phyloP scores from a whole-genome alignment of 2,797 vertebrate species.

The Darevskia mixta region DNA sequence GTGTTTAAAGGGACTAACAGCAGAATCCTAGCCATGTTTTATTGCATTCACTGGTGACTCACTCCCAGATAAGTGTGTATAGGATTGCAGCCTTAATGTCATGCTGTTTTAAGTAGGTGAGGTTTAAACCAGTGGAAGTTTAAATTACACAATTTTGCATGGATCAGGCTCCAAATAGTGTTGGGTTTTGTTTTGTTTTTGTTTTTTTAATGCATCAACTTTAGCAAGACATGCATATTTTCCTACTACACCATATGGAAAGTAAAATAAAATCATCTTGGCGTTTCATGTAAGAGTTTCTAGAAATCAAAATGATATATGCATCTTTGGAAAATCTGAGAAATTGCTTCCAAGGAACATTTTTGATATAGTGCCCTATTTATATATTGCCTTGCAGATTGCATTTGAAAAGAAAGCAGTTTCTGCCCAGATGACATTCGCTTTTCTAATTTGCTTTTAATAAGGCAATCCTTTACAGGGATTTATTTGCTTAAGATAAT shows the following conservation, averaged over 20 bases:
- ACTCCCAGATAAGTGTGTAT: too few species aligned
- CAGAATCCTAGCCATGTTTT: too few species aligned
- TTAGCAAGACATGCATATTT: neutral
- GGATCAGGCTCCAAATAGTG: neutral
- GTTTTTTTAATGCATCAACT: neutral
- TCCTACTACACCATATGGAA: neutral
- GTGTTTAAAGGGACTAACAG: too few species aligned
- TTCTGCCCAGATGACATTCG: constrained; percentile 57
- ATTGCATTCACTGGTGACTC: too few species aligned
- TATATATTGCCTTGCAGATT: constrained; percentile 55
- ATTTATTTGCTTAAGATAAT: constrained; percentile 79
- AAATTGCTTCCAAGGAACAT: constrained; percentile 40
- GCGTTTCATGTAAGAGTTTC: constrained; percentile 30
- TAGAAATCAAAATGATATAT: constrained; percentile 51
- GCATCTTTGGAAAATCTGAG: constrained; percentile 60
- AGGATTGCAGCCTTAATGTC: neutral
- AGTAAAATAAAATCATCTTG: neutral
- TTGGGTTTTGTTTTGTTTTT: too few species aligned
- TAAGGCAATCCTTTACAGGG: constrained; percentile 71
- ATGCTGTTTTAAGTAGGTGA: neutral
- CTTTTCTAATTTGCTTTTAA: constrained; percentile 72
- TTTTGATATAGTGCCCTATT: constrained; percentile 56
- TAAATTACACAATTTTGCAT: neutral
- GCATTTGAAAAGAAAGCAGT: constrained; percentile 55
- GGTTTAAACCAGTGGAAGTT: neutral